phyloP scores from a whole-genome alignment of 1,140 invertebrate genomes.

The Drosophila busckii region DNA sequence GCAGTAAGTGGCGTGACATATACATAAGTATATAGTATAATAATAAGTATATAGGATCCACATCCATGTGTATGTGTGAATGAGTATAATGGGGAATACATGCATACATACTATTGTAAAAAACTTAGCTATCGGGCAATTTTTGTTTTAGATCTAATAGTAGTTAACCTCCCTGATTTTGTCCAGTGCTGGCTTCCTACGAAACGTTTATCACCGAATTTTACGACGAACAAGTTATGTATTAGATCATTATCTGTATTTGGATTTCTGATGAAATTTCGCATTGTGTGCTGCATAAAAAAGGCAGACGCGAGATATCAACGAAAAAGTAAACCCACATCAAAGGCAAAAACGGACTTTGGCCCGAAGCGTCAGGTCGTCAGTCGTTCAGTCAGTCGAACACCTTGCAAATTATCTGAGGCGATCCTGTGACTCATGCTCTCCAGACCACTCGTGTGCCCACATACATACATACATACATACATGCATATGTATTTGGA shows the following conservation, averaged over 20 bases:
- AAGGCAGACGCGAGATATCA: not conserved
- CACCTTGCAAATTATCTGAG: not conserved
- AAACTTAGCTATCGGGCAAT: too few relatives aligned
- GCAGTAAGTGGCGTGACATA: too few relatives aligned
- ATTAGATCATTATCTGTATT: conserved; percentile 77
- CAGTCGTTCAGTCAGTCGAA: too few relatives aligned
- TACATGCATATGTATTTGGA: not conserved
- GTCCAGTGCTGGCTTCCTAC: conserved; percentile 3
- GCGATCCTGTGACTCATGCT: conserved; percentile 24
- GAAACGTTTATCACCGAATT: conserved; percentile 59
- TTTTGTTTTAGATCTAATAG: too few relatives aligned
- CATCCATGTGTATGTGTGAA: too few relatives aligned
- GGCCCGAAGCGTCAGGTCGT: conserved; percentile 13
- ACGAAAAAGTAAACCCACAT: not conserved
- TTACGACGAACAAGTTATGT: conserved; percentile 68
- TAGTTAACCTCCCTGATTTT: not conserved
- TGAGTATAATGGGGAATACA: too few relatives aligned
- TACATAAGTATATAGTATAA: too few relatives aligned
- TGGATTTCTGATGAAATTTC: conserved; percentile 77
- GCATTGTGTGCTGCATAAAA: conserved; percentile 58
- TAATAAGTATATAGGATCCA: too few relatives aligned
- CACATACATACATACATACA: conserved; percentile 3
- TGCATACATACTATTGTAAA: too few relatives aligned
- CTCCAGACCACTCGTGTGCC: conserved; percentile 1
- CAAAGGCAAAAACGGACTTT: conserved; percentile 22